Base-by-base conservation (phyloP, 2,888 invertebrate species). In the Spialia ferax region DNA sequence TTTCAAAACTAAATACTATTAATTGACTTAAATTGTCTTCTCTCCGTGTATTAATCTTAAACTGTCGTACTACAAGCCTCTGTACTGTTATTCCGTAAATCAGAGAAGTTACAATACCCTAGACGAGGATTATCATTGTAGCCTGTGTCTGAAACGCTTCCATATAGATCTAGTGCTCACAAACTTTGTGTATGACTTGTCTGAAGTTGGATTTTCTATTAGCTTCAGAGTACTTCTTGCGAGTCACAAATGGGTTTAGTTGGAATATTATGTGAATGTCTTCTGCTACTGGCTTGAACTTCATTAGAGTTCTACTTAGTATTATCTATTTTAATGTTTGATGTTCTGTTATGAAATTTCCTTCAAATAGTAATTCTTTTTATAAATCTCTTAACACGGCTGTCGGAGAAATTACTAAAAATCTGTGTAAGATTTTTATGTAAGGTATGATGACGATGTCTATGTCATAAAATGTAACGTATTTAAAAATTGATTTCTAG, bases 61-160 rank as follows among this genome's bases (percentile, higher is more conserved):
- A 38, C 45, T 2, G 18, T 45, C 18, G 0, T 45, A 45, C 45
- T 8, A 35, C 20, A 32, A 32, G 54, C 10, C 18, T 29, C 15
- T 29, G 32, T 15, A 13, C 23, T 62, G 55, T 52, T 63, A 63
- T 63, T 45, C 45, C 32, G 64, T 57, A 64, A 65, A 60, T 66
- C 65, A 66, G 29, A 60, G 65, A 66, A 66, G 60, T 60, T 66
- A 66, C 60, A 66, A 66, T 60, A 60, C 42, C 54, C 52, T 11
- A 54, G 66, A 60, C 60, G 66, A 60, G 50, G 60, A 66, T 66
- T 66, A 60, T 60, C 66, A 54, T 13, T 52, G 52, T n/a, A 52
- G 52, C n/a, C 60, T 38, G 50, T 50, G 50, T 52, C n/a, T n/a
- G 59, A 60, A 62, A 26, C 35, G 48, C 23, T 60, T 38, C 29